These are phyloP conservation scores for Parasteatoda lunata DNA, from an alignment of 2,888 invertebrate genomes.

Conservation along the genomic window DNA sequence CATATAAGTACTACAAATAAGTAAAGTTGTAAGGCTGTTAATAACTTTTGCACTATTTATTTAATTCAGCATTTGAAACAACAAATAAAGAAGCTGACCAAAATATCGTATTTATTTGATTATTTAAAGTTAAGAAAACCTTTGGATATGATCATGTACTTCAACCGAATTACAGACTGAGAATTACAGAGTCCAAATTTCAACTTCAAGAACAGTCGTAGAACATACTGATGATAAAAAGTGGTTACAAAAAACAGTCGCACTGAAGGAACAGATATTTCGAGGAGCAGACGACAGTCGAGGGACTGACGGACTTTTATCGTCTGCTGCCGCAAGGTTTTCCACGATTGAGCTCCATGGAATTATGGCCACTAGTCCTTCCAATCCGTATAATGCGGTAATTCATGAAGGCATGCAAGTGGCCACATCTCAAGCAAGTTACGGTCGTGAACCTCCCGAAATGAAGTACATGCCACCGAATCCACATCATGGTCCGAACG, in stretches of 20 bases:
- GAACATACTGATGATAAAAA: constrained; percentile 19
- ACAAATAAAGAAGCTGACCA: too few species aligned
- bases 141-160: too few species aligned
- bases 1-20: too few species aligned
- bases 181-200: too few species aligned
- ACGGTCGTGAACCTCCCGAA: constrained; percentile 78
- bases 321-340: constrained; percentile 18
- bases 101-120: too few species aligned
- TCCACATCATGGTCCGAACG: constrained; percentile 84
- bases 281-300: constrained; percentile 27
- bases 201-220: background rate
- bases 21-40: too few species aligned
- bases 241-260: background rate
- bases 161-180: too few species aligned
- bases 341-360: constrained; percentile 68
- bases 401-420: constrained; percentile 76
- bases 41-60: too few species aligned
- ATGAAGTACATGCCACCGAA: constrained; percentile 93
- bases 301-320: constrained; percentile 28
- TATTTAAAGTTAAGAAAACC: too few species aligned
- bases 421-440: constrained; percentile 74
- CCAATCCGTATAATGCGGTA: constrained; percentile 81
- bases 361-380: constrained; percentile 92
- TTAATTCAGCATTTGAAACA: too few species aligned
- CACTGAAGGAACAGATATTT: constrained; percentile 31